Conservation (phyloP, 2,113 vertebrate genomes). For the Bujurquina vittata region DNA sequence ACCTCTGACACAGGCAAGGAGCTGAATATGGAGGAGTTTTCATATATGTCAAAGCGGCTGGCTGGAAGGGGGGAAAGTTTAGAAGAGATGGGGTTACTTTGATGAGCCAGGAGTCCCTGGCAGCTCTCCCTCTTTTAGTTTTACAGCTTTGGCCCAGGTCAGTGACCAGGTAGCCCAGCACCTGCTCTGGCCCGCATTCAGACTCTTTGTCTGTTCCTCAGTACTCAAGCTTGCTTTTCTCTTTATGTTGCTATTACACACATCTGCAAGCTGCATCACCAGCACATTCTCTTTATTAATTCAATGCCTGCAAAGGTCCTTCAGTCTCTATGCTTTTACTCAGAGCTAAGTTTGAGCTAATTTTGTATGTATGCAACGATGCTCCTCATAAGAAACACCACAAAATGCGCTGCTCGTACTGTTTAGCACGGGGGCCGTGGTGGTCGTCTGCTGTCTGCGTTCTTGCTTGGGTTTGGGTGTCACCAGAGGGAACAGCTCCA, state of each 20-base stretch:
- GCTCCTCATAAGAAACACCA: not conserved
- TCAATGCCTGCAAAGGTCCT: not conserved
- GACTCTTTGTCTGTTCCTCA: conserved; percentile 1
- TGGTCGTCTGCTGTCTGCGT: conserved; percentile 60
- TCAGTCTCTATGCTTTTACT: not conserved
- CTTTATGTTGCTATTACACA: not conserved
- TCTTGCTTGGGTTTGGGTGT: conserved; percentile 76
- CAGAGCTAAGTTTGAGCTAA: not conserved
- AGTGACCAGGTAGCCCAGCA: conserved; percentile 36
- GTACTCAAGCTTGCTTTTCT: conserved; percentile 14
- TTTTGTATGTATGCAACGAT: not conserved
- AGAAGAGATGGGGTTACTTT: conserved; percentile 33
- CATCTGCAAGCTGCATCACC: conserved; percentile 5
- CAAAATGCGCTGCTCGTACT: conserved; percentile 47
- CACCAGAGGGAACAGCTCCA: conserved; percentile 65
- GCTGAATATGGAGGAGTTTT: conserved; percentile 89
- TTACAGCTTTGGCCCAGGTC: conserved; percentile 48
- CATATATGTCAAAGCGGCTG: conserved; percentile 75
- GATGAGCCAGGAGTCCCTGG: conserved; percentile 49
- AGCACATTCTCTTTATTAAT: not conserved
- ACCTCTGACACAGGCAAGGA: conserved; percentile 89
- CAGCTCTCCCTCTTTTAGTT: conserved; percentile 47
- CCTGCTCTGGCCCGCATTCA: conserved; percentile 38
- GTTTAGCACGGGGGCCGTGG: conserved; percentile 58
- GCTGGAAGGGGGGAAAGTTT: conserved; percentile 60